Base-by-base conservation (phyloP, 2,113 vertebrate genomes). In the Datnioides undecimradiatus region DNA sequence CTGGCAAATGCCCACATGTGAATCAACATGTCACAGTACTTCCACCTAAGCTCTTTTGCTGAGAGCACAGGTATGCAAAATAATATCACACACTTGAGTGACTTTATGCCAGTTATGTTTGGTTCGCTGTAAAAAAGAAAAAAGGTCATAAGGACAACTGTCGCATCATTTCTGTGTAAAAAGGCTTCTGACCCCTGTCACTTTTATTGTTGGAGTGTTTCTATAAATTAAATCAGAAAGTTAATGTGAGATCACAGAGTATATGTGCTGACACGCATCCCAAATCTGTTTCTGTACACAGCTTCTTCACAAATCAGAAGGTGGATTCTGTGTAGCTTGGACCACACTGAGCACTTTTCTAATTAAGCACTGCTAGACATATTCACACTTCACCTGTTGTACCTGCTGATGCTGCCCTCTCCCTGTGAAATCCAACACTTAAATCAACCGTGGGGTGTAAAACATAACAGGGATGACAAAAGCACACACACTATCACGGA, bases 351-450 rank as follows among this genome's bases (percentile, higher is more conserved):
- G 23, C 9, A 3, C 6, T 75, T 17, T 49, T 68, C 29, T 66
- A 58, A 71, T 71, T 58, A 46, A 60, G 40, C 6, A 1, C 31
- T n/a, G 58, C 36, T 59, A 17, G 6, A 25, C 43, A 33, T 43
- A 23, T 25, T 73, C 40, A 52, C 68, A 77, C 68, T 31, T 77
- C 67, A 73, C 68, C 27, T 80, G 46, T 66, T 77, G 64, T 75
- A 82, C 70, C 74, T 73, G 75, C 23, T 79, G 69, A 81, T 78
- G 25, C 55, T 71, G 48, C 38, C 66, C 55, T 81, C 40, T 73
- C 23, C 46, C 70, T 62, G 43, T 63, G 70, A 58, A 84, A 82
- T n/a, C 41, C 57, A 78, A 72, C 43, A 76, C 49, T 64, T 33
- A 57, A 68, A 74, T 33, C 19, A 41, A 7, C 34, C 54, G 21